Percentiles rank a stretch among this genome's conserved stretches.
phyloP scores from a whole-genome alignment of 2,888 invertebrate species.

The Hypsopygia costalis region DNA sequence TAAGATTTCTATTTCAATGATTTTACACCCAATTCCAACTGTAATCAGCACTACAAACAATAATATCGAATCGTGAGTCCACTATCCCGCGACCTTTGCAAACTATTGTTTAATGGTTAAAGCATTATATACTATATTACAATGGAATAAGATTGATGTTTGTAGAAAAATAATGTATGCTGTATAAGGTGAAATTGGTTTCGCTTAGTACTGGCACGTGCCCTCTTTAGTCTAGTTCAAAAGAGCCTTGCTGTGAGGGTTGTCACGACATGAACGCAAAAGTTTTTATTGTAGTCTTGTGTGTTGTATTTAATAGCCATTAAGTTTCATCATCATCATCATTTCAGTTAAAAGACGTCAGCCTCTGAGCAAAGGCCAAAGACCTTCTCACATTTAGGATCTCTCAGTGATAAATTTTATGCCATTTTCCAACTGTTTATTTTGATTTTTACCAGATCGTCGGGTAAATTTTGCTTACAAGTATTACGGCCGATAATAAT shows the following conservation, averaged over 20 bases:
- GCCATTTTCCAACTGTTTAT: no score
- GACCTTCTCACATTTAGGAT: no score
- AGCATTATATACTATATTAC: not conserved
- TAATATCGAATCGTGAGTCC: slow-evolving; percentile 57
- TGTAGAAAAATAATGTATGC: not conserved
- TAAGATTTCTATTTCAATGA: not conserved
- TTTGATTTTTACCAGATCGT: no score
- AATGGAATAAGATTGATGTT: not conserved
- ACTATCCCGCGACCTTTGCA: slow-evolving; percentile 3
- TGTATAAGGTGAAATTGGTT: slow-evolving; percentile 9
- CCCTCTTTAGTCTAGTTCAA: slow-evolving; percentile 5
- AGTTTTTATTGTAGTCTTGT: no score
- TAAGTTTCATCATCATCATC: no score
- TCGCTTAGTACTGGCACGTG: slow-evolving; percentile 8
- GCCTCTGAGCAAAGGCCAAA: no score
- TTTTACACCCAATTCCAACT: not conserved
- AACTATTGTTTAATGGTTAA: not conserved
- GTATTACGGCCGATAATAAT: no score
- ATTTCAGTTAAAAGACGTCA: no score
- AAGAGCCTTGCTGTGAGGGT: not conserved
- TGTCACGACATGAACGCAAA: not conserved
- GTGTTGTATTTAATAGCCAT: no score
- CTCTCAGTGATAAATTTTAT: no score
- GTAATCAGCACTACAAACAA: slow-evolving; percentile 63
- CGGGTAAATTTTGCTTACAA: no score